These are phyloP conservation scores for Hydractinia echinata DNA, from an alignment of 30 jellyfish, hydroid and myxozoan genomes.

Conservation along the genomic window DNA sequence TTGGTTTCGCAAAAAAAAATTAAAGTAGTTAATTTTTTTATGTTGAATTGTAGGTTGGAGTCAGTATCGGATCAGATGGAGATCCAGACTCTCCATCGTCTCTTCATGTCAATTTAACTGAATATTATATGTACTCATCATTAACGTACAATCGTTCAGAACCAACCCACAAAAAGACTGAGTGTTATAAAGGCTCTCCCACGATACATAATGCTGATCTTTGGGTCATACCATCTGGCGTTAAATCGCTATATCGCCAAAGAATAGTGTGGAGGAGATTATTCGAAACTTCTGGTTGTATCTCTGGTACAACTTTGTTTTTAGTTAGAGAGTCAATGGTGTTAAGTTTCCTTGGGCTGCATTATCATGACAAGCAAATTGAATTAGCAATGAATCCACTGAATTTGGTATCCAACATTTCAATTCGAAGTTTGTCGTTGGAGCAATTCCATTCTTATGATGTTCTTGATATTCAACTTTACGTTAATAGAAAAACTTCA, in stretches of 20 bases:
- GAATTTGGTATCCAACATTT: slow-evolving; percentile 71
- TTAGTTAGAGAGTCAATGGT: slow-evolving; percentile 70
- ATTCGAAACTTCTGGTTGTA: slow-evolving; percentile 46
- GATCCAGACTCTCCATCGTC: slow-evolving; percentile 95
- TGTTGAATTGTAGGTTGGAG: slow-evolving; percentile 40
- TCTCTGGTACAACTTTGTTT: slow-evolving; percentile 26
- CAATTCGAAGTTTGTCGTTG: slow-evolving; percentile 59
- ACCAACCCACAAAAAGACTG: background rate
- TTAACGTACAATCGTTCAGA: slow-evolving; percentile 10
- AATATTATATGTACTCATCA: slow-evolving; percentile 58
- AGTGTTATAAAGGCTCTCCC: slow-evolving; percentile 81
- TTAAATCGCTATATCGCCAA: slow-evolving; percentile 31
- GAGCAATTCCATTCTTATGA: slow-evolving; percentile 25
- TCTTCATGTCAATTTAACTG: slow-evolving; percentile 70
- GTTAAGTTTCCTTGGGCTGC: slow-evolving; percentile 82
- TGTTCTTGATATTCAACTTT: slow-evolving; percentile 7
- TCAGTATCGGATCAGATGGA: slow-evolving; percentile 63
- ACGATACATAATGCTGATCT: slow-evolving; percentile 74
- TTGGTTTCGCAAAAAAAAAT: too few relatives aligned
- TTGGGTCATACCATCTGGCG: slow-evolving; percentile 80
- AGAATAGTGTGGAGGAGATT: slow-evolving; percentile 44
- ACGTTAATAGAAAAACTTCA: slow-evolving; percentile 17
- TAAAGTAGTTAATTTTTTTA: background rate
- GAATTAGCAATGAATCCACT: slow-evolving; percentile 86
- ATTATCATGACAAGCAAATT: slow-evolving; percentile 58